These are phyloP conservation scores for Trinectes maculatus DNA, from an alignment of 2,113 vertebrate genomes.

Conservation along the genomic window DNA sequence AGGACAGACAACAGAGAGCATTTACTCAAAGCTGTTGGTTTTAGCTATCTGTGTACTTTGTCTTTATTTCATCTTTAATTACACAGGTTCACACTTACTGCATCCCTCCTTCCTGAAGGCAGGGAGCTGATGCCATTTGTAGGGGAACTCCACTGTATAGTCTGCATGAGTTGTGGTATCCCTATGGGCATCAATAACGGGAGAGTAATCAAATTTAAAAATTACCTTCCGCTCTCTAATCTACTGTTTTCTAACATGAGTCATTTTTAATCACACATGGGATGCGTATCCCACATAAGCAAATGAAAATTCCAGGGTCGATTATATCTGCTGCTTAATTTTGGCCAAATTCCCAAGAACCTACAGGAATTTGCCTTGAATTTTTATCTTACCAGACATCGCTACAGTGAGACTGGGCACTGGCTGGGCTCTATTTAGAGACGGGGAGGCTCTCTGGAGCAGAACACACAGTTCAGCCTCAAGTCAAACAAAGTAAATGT, in stretches of 20 bases:
- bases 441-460: slow-evolving; percentile 44
- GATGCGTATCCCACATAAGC: slow-evolving; percentile 12
- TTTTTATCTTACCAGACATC: slow-evolving; percentile 52
- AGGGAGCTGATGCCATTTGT: not conserved
- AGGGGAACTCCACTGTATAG: not conserved
- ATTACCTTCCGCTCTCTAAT: not conserved
- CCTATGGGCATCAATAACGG: not conserved
- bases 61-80: not conserved
- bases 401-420: slow-evolving; percentile 54
- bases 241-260: not conserved
- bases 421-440: slow-evolving; percentile 65
- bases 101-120: not conserved
- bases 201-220: no score
- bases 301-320: not conserved
- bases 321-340: slow-evolving; percentile 20
- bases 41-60: not conserved
- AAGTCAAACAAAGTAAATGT: slow-evolving; percentile 75
- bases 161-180: not conserved
- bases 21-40: not conserved
- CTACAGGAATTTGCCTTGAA: slow-evolving; percentile 40
- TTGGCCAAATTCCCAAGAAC: slow-evolving; percentile 46
- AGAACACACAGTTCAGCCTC: slow-evolving; percentile 52
- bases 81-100: not conserved
- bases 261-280: slow-evolving; percentile 21
- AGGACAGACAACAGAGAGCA: not conserved